Evolutionary conservation across 2,888 invertebrate species (phyloP), one percentile per base, ranked within the genome.

Genomic region (Drepana falcataria): DNA sequence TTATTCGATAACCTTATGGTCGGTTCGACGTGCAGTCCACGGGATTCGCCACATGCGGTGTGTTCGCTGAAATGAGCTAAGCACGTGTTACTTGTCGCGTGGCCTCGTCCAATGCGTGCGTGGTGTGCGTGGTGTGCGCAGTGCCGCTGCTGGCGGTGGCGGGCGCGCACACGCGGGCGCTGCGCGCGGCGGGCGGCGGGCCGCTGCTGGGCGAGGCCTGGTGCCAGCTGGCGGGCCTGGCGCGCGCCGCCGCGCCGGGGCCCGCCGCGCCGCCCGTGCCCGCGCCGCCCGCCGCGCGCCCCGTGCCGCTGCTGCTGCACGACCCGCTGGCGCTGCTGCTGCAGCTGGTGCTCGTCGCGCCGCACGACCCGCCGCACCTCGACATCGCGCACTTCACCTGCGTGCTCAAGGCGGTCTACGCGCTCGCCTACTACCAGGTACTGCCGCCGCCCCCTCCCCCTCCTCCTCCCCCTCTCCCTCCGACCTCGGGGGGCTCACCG

Each of bases 81-180:
- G 21, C 21, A 21, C 21, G 21, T 21, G 21, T 21, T 21, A 21
- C 21, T 0, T 1, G 21, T 21, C 21, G 21, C 21, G 21, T 21
- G 21, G 21, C 21, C 21, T 21, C 21, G 21, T 21, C 21, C 21
- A 21, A 21, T 21, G 21, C 21, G 21, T 1, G 21, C 1, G 21
- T 21, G 21, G 21, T 21, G 21, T 1, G 21, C 1, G 21, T 21
- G 21, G 33, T 7, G 44, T 44, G 44, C 87, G 2, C 91, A 96
- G 98, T 97, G 67, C 97, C 98, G 7, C 91, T 98, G 60, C 89
- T 98, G 60, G 96, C 97, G 73, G 97, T 98, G 35, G 91, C 98
- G 65, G 96, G 96, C 49, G 95, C 96, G 65, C 97, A 98, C 86
- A 95, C 96, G 41, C 94, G 96, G 59, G 93, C 96, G 52, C 91